Percentiles rank a stretch among this genome's conserved stretches.
phyloP scores from a whole-genome alignment of 2,888 invertebrate species.

The Nezara viridula region DNA sequence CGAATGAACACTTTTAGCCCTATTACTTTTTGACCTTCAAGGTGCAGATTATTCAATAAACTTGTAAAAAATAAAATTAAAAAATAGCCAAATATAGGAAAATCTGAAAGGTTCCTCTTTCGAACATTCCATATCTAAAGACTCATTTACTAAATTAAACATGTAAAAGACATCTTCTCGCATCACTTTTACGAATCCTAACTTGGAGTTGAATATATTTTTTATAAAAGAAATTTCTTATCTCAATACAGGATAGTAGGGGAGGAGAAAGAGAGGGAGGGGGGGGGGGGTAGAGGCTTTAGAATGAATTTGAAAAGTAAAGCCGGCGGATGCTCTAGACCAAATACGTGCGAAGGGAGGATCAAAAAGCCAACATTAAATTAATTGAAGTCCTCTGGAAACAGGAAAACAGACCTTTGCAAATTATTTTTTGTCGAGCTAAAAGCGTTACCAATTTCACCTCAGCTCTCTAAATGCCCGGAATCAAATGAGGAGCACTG shows the following conservation, averaged over 20 bases:
- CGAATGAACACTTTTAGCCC: too few relatives aligned
- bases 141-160: constrained; percentile 8
- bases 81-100: background rate
- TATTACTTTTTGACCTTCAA: too few relatives aligned
- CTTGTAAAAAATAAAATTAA: too few relatives aligned
- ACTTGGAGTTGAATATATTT: background rate
- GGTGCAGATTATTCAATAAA: too few relatives aligned
- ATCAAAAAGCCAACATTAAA: constrained; percentile 38
- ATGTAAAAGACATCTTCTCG: background rate
- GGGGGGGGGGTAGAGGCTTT: background rate
- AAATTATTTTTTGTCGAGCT: background rate
- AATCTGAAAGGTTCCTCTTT: background rate
- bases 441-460: constrained; percentile 2
- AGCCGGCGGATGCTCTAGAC: background rate
- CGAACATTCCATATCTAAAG: background rate
- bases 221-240: background rate
- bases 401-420: background rate
- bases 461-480: background rate
- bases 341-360: background rate
- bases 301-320: background rate
- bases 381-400: constrained; percentile 28
- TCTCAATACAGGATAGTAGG: background rate
- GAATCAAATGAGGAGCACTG: background rate
- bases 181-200: background rate
- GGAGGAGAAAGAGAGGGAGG: too few relatives aligned